Evolutionary conservation across 2,113 vertebrate species (phyloP), one percentile per base, ranked within the genome.

Genomic region (Gymnocephalus cernua): DNA sequence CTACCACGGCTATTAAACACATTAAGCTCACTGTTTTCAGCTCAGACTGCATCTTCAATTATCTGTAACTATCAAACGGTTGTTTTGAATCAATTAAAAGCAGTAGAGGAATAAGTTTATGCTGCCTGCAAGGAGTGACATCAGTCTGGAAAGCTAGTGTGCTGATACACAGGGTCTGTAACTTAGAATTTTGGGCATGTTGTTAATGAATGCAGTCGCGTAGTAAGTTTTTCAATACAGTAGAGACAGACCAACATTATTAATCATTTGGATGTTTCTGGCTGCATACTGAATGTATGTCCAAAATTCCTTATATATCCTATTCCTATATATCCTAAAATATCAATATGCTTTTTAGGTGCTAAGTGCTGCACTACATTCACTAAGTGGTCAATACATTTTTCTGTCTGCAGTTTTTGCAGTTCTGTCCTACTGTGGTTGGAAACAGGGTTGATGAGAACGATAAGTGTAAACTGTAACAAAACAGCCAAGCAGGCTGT

Each of bases 41-140:
- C 47, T 73, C 47, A 8, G 27, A 14, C 59, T 23, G 27, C 19
- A 61, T 35, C 18, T 7, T 16, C 51, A 38, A 47, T 61, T 61
- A 53, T 35, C 10, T 53, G 18, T 6, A 9, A 53, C 59, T 66
- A 32, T 51, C 50, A 57, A 6, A 50, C 4, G 38, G 29, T 9
- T 51, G 64, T 23, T 63, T 54, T 7, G 11, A 63, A 38, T 70
- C 58, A 48, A 32, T 70, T 65, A 63, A 19, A 68, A 75, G 29
- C 41, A 50, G 41, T 4, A 3, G 25, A 58, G 35, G 38, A 57
- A 19, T 9, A 16, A 0, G 0, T n/a, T 19, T 3, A 27, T 13
- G 12, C 11, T 27, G 27, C 54, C 13, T 18, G 18, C 10, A 77
- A 41, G 38, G 8, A 32, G 41, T 47, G 29, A 38, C n/a, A 25